Base-by-base conservation (phyloP, 2,113 vertebrate species). In the Urocynchramus pylzowi region DNA sequence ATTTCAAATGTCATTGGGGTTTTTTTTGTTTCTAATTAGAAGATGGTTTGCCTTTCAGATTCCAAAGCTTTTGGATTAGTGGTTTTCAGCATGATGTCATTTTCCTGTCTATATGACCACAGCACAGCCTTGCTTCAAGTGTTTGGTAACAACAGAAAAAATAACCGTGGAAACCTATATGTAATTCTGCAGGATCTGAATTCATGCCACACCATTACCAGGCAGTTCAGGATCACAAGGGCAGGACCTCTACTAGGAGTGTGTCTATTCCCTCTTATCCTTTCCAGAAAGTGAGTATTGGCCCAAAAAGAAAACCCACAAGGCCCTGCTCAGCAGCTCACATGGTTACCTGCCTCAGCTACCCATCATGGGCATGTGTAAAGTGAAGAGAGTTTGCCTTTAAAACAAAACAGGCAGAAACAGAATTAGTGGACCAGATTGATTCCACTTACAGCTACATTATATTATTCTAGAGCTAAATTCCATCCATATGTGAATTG, bases 141-240 rank as follows among this genome's bases (percentile, higher is more conserved):
- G 94, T 97, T 98, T 98, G 95, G 94, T 97, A 98, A 97, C 96
- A 98, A 97, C 97, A 97, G 95, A 97, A 86, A 28, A 96, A 97
- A 98, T 97, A 97, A 97, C 97, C 93, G 92, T 97, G 95, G 98
- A 97, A 98, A 98, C 94, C 69, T 94, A 23, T 54, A 30, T 56
- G 68, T 18, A 83, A 28, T 87, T 59, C 82, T 89, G 54, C 80
- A 88, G 84, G 57, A 84, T 57, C 95, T 96, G 92, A 96, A 88
- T 64, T 81, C n/a, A 70, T 97, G 95, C 95, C 97, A 97, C 74
- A 90, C 60, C 86, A 93, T 94, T 88, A 93, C 85, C 93, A 91
- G 94, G 78, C 94, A 76, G 91, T 26, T 79, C 30, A 30, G 91
- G 90, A 97, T 89, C 86, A 60, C 4, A 8, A 11, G 78, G 64